Evolutionary conservation across 1,140 invertebrate genomes (phyloP).

Genomic region (Bombus huntii): DNA sequence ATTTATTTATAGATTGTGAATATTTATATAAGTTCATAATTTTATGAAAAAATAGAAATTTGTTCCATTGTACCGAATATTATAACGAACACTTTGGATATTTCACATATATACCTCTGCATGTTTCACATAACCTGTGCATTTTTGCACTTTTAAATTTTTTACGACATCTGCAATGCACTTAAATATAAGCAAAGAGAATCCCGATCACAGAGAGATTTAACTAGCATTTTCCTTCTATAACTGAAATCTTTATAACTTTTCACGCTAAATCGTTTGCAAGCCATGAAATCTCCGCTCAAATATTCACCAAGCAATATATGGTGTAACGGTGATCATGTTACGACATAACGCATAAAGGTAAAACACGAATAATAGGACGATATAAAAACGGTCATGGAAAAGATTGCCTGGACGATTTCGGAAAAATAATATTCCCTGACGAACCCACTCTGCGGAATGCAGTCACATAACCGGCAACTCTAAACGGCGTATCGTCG

Average conservation of each 20-base stretch:
- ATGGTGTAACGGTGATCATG: neutral
- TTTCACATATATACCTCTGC: no score
- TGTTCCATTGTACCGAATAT: no score
- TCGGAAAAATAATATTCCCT: conserved; percentile 59
- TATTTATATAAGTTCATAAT: no score
- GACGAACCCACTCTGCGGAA: neutral
- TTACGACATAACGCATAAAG: neutral
- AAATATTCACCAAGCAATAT: no score
- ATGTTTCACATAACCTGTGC: no score
- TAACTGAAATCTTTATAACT: neutral
- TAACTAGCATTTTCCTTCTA: neutral
- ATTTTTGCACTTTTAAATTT: neutral
- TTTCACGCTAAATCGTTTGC: neutral
- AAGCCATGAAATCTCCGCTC: no score
- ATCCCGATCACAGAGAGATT: no score
- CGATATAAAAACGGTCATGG: neutral
- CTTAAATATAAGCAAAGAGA: no score
- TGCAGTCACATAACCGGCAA: conserved; percentile 40
- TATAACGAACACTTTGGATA: no score
- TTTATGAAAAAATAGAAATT: no score
- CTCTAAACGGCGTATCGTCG: conserved; percentile 57
- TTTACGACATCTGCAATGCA: neutral
- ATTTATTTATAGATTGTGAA: no score
- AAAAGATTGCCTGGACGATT: neutral
- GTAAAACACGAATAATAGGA: neutral